These are phyloP conservation scores for Amazona guildingii DNA, from an alignment of 2,113 vertebrate species.

Conservation along the genomic window DNA sequence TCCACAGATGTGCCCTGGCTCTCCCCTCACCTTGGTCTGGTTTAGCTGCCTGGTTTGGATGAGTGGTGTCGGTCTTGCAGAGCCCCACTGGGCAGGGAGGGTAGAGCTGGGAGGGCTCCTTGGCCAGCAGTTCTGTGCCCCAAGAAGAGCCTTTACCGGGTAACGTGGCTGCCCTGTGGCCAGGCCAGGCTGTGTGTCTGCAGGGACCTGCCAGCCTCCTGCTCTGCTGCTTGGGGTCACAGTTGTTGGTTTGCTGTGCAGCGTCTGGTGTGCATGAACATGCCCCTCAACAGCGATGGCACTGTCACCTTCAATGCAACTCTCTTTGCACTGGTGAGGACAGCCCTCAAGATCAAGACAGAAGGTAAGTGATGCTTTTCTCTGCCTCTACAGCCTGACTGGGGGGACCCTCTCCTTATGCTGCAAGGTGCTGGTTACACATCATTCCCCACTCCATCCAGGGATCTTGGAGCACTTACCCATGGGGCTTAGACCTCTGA, in stretches of 20 bases:
- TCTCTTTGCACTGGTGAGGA: slow-evolving; percentile 94
- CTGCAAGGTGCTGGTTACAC: background rate
- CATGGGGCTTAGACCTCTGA: background rate
- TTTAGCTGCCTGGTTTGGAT: background rate
- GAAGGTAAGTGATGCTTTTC: slow-evolving; percentile 79
- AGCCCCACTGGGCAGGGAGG: background rate
- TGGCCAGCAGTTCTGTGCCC: background rate
- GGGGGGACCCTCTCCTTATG: background rate
- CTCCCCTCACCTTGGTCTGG: background rate
- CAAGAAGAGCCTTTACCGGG: background rate
- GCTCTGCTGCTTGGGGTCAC: accelerated
- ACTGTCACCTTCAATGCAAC: slow-evolving; percentile 98
- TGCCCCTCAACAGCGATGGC: slow-evolving; percentile 96
- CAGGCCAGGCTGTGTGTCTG: background rate
- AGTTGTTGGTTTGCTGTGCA: slow-evolving; percentile 42
- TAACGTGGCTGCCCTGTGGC: accelerated
- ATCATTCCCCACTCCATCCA: accelerated
- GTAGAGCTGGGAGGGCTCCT: background rate
- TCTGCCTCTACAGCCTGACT: background rate
- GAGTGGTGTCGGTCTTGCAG: background rate
- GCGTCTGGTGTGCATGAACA: slow-evolving; percentile 97
- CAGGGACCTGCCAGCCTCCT: background rate
- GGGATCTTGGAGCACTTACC: background rate
- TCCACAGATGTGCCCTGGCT: background rate
- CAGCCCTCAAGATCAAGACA: slow-evolving; percentile 97